A percentile compares a stretch with the other conserved stretches of the same genome.
These are phyloP conservation scores for Cyprinodon diabolis DNA, from an alignment of 2,797 vertebrate genomes.

Conservation along the genomic window DNA sequence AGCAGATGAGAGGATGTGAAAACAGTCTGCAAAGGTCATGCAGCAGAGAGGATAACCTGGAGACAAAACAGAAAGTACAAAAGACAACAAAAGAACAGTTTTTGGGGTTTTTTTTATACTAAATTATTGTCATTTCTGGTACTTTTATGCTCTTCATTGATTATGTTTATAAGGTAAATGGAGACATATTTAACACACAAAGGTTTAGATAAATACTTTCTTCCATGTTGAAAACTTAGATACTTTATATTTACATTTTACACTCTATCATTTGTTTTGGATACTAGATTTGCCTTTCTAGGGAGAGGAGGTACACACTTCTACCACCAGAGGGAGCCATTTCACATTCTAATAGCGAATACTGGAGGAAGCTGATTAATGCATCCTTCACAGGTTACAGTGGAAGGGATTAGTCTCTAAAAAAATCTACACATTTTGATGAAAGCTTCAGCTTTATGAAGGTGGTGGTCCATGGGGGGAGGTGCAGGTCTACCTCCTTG, in stretches of 20 bases:
- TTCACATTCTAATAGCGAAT: neutral
- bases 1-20: conserved; percentile 22
- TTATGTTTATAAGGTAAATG: neutral
- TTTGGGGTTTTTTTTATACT: too few species aligned
- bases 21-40: conserved; percentile 8
- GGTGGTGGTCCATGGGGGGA: too few species aligned
- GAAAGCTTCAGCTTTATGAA: too few species aligned
- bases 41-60: neutral
- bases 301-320: conserved; percentile 1
- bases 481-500: too few species aligned
- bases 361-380: neutral
- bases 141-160: too few species aligned
- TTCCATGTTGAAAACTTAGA: neutral
- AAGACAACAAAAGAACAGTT: neutral
- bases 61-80: neutral
- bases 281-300: neutral
- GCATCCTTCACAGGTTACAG: conserved; percentile 86
- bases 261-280: neutral
- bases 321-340: conserved; percentile 52
- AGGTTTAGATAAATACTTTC: neutral
- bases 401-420: conserved; percentile 75
- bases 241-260: neutral
- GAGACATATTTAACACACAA: neutral
- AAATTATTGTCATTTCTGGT: too few species aligned
- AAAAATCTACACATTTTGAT: neutral